phyloP scores from a whole-genome alignment of 2,113 vertebrate genomes.

The Mesembrinibis cayennensis region DNA sequence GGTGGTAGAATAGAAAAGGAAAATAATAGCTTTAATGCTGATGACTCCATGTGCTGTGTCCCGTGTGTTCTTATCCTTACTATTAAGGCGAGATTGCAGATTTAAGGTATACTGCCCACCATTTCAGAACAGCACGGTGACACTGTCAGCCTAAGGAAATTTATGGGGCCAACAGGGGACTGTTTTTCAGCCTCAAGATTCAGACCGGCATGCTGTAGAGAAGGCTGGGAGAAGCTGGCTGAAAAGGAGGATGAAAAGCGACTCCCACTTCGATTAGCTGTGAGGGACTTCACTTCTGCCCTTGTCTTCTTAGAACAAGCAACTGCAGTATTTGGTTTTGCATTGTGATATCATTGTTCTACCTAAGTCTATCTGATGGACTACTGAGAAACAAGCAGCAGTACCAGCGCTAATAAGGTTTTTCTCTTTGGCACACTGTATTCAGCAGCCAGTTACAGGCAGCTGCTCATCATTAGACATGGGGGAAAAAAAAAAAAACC shows the following conservation, averaged over 20 bases:
- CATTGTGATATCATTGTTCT: background rate
- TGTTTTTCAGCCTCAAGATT: background rate
- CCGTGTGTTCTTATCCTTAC: background rate
- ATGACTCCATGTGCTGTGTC: background rate
- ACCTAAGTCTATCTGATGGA: background rate
- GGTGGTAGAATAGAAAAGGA: background rate
- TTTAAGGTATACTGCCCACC: background rate
- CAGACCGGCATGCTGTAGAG: background rate
- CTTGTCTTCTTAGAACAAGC: background rate
- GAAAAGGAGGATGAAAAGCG: background rate
- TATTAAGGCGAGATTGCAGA: background rate
- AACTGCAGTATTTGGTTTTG: background rate
- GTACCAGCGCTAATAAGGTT: background rate
- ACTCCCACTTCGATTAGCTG: background rate
- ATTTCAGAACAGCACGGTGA: background rate
- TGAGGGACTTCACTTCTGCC: background rate
- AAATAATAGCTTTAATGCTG: background rate
- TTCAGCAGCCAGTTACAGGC: background rate
- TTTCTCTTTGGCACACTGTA: slow-evolving; percentile 36
- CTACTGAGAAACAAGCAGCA: background rate
- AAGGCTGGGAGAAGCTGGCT: background rate
- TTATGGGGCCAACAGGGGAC: background rate
- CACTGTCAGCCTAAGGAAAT: background rate
- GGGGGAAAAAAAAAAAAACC: background rate
- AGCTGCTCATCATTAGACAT: background rate